phyloP scores from a whole-genome alignment of 2,888 invertebrate genomes.

The Ptycholaimellus sp. region DNA sequence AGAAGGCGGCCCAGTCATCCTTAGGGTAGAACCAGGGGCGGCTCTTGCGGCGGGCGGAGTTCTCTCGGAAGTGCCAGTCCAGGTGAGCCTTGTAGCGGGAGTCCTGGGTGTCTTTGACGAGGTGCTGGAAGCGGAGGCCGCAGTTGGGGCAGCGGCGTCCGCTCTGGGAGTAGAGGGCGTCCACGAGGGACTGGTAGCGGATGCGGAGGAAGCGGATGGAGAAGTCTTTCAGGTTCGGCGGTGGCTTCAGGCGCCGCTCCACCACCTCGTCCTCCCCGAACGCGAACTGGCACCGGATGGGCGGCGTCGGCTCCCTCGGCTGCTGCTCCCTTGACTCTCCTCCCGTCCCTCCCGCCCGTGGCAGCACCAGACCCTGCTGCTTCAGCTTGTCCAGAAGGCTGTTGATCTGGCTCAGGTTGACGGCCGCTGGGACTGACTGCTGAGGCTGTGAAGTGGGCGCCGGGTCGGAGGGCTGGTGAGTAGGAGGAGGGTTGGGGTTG shows the following conservation, averaged over 20 bases:
- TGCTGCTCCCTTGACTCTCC: background rate
- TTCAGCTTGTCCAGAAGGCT: too few relatives aligned
- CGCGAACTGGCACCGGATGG: slow-evolving; percentile 8
- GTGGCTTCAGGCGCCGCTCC: slow-evolving; percentile 23
- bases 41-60: too few relatives aligned
- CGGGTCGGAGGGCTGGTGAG: too few relatives aligned
- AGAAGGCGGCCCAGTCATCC: too few relatives aligned
- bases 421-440: too few relatives aligned
- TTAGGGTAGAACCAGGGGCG: too few relatives aligned
- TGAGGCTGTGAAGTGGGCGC: background rate
- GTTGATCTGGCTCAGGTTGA: too few relatives aligned
- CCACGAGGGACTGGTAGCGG: slow-evolving; percentile 46
- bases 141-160: slow-evolving; percentile 78
- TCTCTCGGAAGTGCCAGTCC: slow-evolving; percentile 94
- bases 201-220: slow-evolving; percentile 11
- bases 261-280: slow-evolving; percentile 6
- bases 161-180: slow-evolving; percentile 44
- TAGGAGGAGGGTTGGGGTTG: too few relatives aligned
- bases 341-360: background rate
- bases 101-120: slow-evolving; percentile 36
- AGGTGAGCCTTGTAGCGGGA: slow-evolving; percentile 66
- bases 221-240: slow-evolving; percentile 34
- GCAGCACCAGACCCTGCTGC: background rate
- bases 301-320: slow-evolving; percentile 7
- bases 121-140: slow-evolving; percentile 57